Conservation (phyloP, 2,888 invertebrate genomes). For the Torymus auratus region DNA sequence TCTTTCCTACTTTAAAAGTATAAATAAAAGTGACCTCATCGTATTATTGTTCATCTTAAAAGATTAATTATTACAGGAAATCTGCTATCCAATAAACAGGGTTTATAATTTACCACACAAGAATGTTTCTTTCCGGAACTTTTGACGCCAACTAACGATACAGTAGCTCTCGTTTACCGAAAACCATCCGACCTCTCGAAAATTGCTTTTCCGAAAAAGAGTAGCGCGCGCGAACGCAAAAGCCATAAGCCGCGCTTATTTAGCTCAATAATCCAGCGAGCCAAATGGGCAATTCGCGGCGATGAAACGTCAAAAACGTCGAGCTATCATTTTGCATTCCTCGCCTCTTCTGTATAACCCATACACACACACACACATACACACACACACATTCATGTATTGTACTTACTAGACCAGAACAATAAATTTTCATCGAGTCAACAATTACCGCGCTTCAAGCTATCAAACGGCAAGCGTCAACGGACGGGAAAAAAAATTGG, state of each 20-base stretch:
- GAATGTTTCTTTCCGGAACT: too few species aligned
- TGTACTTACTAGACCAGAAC: not conserved
- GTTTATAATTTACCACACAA: too few species aligned
- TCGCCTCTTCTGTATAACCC: not conserved
- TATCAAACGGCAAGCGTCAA: constrained; percentile 17
- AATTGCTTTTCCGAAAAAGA: not conserved
- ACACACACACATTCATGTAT: too few species aligned
- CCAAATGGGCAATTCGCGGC: constrained; percentile 10
- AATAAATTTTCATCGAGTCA: constrained; percentile 47
- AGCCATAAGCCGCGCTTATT: constrained; percentile 4
- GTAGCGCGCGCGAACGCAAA: too few species aligned
- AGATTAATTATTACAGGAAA: too few species aligned
- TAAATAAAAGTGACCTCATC: too few species aligned
- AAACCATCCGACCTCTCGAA: not conserved
- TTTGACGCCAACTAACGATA: too few species aligned
- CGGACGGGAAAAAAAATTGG: constrained; percentile 6
- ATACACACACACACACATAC: not conserved
- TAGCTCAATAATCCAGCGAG: constrained; percentile 2
- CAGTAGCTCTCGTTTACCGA: too few species aligned
- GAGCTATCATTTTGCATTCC: not conserved
- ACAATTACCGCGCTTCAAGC: constrained; percentile 21
- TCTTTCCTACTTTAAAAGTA: too few species aligned
- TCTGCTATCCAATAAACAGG: too few species aligned
- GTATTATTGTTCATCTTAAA: too few species aligned
- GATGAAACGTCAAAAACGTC: constrained; percentile 14